A percentile compares a stretch with the other conserved stretches of the same genome.
Evolutionary conservation across 1,140 invertebrate species (phyloP).

Genomic region (Temnothorax curvispinosus): DNA sequence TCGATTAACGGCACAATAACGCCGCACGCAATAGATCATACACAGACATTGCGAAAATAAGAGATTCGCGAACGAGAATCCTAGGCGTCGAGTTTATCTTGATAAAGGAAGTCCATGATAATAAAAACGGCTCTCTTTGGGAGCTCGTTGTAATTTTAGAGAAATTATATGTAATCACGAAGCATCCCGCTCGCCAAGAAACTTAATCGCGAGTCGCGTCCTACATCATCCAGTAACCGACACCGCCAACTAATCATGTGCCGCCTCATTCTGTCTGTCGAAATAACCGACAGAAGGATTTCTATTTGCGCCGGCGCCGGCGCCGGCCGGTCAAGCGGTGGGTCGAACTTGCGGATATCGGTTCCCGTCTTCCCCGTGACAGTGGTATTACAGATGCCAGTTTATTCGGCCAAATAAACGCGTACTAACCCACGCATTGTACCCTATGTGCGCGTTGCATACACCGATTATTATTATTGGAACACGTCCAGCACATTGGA

Average conservation of each 20-base stretch:
- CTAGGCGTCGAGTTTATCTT: background rate
- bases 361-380: slow-evolving; percentile 49
- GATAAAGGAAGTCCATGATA: background rate
- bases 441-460: background rate
- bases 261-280: slow-evolving; percentile 52
- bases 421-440: background rate
- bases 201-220: slow-evolving; percentile 7
- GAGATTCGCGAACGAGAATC: background rate
- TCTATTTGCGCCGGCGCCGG: slow-evolving; percentile 33
- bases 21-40: background rate
- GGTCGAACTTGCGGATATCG: slow-evolving; percentile 60
- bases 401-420: slow-evolving; percentile 58
- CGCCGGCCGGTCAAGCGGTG: slow-evolving; percentile 35
- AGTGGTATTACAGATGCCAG: slow-evolving; percentile 55
- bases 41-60: background rate
- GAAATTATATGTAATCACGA: slow-evolving; percentile 7
- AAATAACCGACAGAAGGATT: slow-evolving; percentile 58
- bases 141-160: no score
- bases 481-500: slow-evolving; percentile 20
- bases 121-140: background rate
- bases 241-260: slow-evolving; percentile 38
- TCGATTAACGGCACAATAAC: background rate
- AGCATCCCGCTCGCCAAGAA: background rate
- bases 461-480: slow-evolving; percentile 55
- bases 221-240: slow-evolving; percentile 3